phyloP scores from a whole-genome alignment of 53 echinoderm and acorn worm species.

The Glandiceps talaboti region DNA sequence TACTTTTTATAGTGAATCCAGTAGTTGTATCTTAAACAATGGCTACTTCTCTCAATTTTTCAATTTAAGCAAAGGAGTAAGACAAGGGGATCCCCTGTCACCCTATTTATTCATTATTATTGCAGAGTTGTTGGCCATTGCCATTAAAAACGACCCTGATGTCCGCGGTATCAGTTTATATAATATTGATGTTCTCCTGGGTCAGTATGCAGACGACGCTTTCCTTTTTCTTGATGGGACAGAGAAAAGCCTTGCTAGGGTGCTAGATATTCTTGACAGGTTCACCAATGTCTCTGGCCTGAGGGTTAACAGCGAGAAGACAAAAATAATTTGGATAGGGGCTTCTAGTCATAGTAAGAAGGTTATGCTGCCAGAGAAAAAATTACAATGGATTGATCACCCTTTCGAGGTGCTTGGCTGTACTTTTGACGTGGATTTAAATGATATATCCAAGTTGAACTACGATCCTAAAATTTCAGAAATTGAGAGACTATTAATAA shows the following conservation, averaged over 20 bases:
- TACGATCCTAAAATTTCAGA: background rate
- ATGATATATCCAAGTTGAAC: background rate
- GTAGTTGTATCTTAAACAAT: conserved; percentile 18
- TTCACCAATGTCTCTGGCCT: background rate
- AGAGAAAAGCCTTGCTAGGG: background rate
- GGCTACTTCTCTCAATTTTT: conserved; percentile 21
- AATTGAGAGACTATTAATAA: background rate
- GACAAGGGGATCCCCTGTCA: conserved; percentile 35
- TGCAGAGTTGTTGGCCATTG: conserved; percentile 10
- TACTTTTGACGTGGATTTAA: background rate
- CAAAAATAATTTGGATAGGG: background rate
- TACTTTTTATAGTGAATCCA: conserved; percentile 21
- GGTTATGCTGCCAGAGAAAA: background rate
- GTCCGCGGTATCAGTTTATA: conserved; percentile 7
- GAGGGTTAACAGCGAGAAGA: too few species aligned
- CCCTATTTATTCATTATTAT: conserved; percentile 15
- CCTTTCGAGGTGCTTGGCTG: background rate
- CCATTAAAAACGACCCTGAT: conserved; percentile 7
- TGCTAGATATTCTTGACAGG: background rate
- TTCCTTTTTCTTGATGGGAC: background rate
- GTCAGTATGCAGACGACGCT: background rate
- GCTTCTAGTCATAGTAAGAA: background rate
- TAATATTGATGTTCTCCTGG: background rate
- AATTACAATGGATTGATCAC: background rate
- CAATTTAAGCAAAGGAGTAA: conserved; percentile 18